Evolutionary conservation across 2,888 invertebrate species (phyloP).

Genomic region (Portevinia maculata): DNA sequence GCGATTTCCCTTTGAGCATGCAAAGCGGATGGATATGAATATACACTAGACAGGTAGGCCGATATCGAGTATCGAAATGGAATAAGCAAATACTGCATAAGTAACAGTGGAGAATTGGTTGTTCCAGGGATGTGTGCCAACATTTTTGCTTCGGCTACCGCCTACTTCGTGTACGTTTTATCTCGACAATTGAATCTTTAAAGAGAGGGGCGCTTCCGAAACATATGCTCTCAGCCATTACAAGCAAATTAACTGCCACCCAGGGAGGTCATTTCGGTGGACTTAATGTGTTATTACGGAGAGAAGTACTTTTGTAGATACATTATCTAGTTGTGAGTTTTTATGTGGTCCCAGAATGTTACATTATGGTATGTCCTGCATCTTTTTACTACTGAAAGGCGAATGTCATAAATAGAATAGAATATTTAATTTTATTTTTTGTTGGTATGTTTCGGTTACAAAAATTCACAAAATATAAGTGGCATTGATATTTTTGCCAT

Average conservation of each 20-base stretch:
- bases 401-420: too few relatives aligned
- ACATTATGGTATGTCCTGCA: too few relatives aligned
- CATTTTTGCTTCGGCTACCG: not conserved
- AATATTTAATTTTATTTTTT: too few relatives aligned
- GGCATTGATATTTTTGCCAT: too few relatives aligned
- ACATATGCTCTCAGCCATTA: conserved; percentile 12
- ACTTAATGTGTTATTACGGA: not conserved
- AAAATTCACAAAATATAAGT: too few relatives aligned
- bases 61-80: conserved; percentile 31
- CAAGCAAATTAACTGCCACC: conserved; percentile 28
- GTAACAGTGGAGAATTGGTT: not conserved
- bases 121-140: not conserved
- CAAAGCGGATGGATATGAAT: not conserved
- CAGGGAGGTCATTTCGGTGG: conserved; percentile 17
- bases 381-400: too few relatives aligned
- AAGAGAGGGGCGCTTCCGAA: not conserved
- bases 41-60: not conserved
- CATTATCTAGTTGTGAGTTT: too few relatives aligned
- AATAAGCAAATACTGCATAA: conserved; percentile 24
- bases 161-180: conserved; percentile 10
- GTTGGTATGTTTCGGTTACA: too few relatives aligned
- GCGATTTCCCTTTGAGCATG: not conserved
- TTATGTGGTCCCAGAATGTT: too few relatives aligned
- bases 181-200: conserved; percentile 18
- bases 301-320: not conserved